Evolutionary conservation across 1,140 invertebrate species (phyloP), one percentile per base, ranked within the genome.

Genomic region (Hirudo medicinalis): DNA sequence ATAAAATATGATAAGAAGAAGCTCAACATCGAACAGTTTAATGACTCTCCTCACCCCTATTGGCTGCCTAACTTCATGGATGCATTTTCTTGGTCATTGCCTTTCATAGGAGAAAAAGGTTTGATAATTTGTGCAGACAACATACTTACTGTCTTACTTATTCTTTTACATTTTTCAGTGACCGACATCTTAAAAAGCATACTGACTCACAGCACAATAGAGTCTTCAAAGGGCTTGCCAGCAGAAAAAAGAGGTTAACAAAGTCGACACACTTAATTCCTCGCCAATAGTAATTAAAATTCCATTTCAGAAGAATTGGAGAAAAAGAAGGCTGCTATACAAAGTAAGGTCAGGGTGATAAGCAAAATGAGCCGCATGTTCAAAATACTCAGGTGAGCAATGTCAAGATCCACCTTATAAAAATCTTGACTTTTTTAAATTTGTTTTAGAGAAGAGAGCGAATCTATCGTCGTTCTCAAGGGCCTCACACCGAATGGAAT

Each of bases 21-120:
- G 76, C 99, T 99, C 96, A 99, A 99, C 84, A 99, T 99, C 79
- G 88, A 96, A 79, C 97, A 99, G 85, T 99, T 99, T 85, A 99
- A 99, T 84, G 99, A 94, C 86, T 98, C 95, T 77, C 93, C 95
- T 74, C 97, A 99, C 86, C 97, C 97, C 54, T 99, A 99, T 82
- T 99, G 97, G 97, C 84, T 99, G 84, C 97, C 97, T 77, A 99
- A 99, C 84, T 99, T 99, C 85, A 99, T 99, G 96, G 97, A 99
- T 86, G 97, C 99, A 72, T 99, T 99, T 85, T 99, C 97, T 77
- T 99, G 97, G 97, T 98, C 95, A 77, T 85, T 99, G 83, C 97
- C 97, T 77, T 99, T 99, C 86, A 96, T 99, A 74, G 97, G 95
- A 76, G 97, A 99, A 85, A 99, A 99, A 87, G 90, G 90, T 90